Base-by-base conservation (phyloP, 2,888 invertebrate genomes). In the Desoria tigrina region DNA sequence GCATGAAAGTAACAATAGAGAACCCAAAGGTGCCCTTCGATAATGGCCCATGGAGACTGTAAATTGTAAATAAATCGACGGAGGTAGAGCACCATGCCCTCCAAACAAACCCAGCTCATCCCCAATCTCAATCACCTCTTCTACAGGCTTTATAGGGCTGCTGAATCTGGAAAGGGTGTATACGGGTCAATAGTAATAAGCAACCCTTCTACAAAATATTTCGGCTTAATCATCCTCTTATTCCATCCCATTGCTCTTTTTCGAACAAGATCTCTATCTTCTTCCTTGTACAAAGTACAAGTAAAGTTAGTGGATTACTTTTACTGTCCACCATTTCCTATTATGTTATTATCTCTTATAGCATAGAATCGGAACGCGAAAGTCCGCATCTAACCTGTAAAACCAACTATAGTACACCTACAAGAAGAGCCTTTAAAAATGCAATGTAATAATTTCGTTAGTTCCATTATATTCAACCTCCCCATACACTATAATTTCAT, bases 1-100 rank as follows among this genome's bases (percentile, higher is more conserved):
- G 28, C 54, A 57, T 18, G 24, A 57, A 57, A n/a, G 39, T 57
- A 57, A 57, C 56, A 57, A 57, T 57, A 21, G 28, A n/a, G 27
- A 24, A n/a, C 23, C 32, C 23, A 23, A 39, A 57, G 56, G 23
- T 28, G 42, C n/a, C 26, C 18, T 45, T 6, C 21, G 21, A 45
- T 45, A 45, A 45, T 45, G 16, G 16, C 45, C 45, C 45, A 45
- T 45, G 45, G 4, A 45, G 45, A 45, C 16, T 16, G 16, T 39
- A 39, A 16, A 39, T 45, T 21, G 45, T 45, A 45, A 45, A 45
- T 45, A 45, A 45, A 16, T 45, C 45, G 21, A 21, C 45, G 21
- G 45, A 45, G 45, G 45, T 45, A 45, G n/a, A 6, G 45, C 45
- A 45, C 45, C 45, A 45, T 45, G 16, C 16, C 21, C 21, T 21